Evolutionary conservation across 2,888 invertebrate species (phyloP).

Genomic region (Caenorhabditis doughertyi): DNA sequence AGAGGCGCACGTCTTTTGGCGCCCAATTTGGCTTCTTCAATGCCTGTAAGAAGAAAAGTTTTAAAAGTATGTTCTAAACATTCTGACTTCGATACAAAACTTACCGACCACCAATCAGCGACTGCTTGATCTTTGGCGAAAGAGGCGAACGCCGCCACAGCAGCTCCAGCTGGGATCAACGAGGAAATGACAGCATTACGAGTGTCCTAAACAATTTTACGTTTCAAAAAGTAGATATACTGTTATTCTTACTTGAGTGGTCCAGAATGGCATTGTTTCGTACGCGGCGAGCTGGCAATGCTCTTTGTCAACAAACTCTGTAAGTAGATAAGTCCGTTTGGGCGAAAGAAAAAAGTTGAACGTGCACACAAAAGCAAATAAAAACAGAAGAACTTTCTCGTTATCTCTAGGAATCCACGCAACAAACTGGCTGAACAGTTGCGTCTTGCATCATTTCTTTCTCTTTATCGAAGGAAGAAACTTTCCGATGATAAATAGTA

Average conservation of each 20-base stretch:
- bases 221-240: not conserved
- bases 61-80: too few species aligned
- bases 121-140: constrained; percentile 68
- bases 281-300: constrained; percentile 42
- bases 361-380: constrained; percentile 18
- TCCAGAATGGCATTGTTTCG: constrained; percentile 75
- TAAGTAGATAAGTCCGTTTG: constrained; percentile 12
- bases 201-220: too few species aligned
- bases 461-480: not conserved
- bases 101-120: constrained; percentile 73
- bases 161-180: constrained; percentile 74
- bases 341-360: not conserved
- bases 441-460: constrained; percentile 33
- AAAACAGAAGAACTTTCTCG: constrained; percentile 6
- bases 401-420: constrained; percentile 40
- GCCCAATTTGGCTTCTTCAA: constrained; percentile 77
- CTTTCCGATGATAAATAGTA: not conserved
- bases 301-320: constrained; percentile 59
- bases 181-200: constrained; percentile 74
- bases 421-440: constrained; percentile 30
- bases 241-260: constrained; percentile 64
- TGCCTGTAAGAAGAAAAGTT: constrained; percentile 60
- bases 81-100: too few species aligned
- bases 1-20: constrained; percentile 72
- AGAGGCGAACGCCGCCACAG: constrained; percentile 67